A percentile compares a stretch with the other conserved stretches of the same genome.
phyloP scores from a whole-genome alignment of 2,797 vertebrate genomes.

The Staurois parvus region DNA sequence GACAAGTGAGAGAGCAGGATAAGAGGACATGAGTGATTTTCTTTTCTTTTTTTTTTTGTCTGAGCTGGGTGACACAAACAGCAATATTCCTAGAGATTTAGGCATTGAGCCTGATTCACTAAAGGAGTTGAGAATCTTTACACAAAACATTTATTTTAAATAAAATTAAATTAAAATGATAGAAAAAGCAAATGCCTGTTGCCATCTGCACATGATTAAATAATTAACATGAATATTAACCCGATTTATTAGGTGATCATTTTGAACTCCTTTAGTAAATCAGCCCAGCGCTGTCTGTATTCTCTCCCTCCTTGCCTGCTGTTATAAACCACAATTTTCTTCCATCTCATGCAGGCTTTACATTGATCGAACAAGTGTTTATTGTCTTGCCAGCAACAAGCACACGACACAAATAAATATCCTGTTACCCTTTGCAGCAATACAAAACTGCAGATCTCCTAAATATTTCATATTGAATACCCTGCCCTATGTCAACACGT shows the following conservation, averaged over 20 bases:
- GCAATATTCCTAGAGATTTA: neutral
- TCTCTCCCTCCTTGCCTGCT: neutral
- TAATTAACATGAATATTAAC: too few species aligned
- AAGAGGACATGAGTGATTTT: constrained; percentile 2
- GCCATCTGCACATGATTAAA: too few species aligned
- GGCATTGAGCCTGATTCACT: neutral
- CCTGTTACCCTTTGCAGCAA: neutral
- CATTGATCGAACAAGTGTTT: neutral
- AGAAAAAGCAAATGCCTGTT: too few species aligned
- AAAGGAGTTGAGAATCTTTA: too few species aligned
- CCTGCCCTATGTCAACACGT: constrained; percentile 20
- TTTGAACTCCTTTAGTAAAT: too few species aligned
- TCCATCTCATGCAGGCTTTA: neutral
- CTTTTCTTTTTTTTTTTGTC: neutral
- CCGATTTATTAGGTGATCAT: too few species aligned
- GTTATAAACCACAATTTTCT: neutral
- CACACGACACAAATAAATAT: neutral
- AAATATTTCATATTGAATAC: neutral
- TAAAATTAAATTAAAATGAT: too few species aligned
- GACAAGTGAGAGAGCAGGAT: constrained; percentile 35
- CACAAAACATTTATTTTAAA: too few species aligned
- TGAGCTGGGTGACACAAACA: neutral
- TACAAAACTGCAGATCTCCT: neutral
- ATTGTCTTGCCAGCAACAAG: neutral
- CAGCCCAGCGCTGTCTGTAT: too few species aligned